phyloP scores from a whole-genome alignment of 2,888 invertebrate genomes.

The Uropetala carovei region DNA sequence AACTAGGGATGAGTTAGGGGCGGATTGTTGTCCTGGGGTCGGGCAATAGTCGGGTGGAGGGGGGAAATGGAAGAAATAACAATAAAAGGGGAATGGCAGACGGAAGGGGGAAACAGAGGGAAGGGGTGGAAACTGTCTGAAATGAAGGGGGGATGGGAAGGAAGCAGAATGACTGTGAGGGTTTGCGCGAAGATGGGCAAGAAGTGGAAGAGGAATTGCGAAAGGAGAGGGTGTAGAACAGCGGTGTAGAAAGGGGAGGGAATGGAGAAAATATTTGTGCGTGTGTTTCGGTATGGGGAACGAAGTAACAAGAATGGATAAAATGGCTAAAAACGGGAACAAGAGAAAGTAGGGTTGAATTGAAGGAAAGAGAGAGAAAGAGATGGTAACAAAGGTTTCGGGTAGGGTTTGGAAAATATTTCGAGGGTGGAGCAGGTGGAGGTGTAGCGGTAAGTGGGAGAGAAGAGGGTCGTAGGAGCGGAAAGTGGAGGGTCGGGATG shows the following conservation, averaged over 20 bases:
- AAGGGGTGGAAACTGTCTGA: neutral
- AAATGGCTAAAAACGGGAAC: neutral
- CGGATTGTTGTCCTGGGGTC: neutral
- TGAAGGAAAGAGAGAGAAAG: neutral
- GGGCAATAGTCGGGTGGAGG: neutral
- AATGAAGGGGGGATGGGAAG: neutral
- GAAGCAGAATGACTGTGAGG: neutral
- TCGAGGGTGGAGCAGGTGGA: constrained; percentile 51
- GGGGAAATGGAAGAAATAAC: constrained; percentile 14
- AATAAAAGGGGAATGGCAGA: neutral
- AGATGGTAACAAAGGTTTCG: constrained; percentile 5
- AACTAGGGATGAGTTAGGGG: constrained; percentile 3
- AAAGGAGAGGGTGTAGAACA: neutral
- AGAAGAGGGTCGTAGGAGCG: neutral
- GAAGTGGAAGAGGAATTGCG: neutral
- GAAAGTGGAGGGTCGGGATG: neutral
- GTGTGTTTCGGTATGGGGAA: neutral
- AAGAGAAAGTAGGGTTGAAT: neutral
- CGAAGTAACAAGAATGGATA: neutral
- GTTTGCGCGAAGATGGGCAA: neutral
- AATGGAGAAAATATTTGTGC: neutral
- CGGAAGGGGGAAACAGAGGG: neutral
- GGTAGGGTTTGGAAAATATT: constrained; percentile 43
- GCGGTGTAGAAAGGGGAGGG: neutral
- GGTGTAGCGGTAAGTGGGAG: neutral